Evolutionary conservation across 2,888 invertebrate species (phyloP), one percentile per base, ranked within the genome.

Genomic region (Melangyna quadrimaculata): DNA sequence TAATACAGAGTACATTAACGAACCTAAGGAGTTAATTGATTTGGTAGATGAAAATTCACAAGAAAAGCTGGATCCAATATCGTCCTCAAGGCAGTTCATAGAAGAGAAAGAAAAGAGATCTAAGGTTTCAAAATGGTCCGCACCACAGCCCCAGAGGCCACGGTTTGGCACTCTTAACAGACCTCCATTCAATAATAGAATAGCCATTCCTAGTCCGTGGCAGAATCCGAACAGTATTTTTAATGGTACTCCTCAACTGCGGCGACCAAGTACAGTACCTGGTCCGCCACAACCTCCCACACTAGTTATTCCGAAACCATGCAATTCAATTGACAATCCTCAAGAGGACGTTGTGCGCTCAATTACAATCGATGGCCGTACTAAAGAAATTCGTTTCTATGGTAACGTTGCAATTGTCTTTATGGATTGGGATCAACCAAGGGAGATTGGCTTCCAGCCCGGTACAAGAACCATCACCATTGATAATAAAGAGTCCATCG

Each of bases 371-470:
- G 97, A 97, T 90, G 95, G 95, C 0, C 93, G 95, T 19, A 95
- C 96, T 0, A 94, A 97, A 88, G 97, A 97, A 90, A 96, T 92
- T 61, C 91, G 97, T 22, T 97, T 97, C 89, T 98, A 98, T 89
- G 97, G 96, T 22, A 95, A 97, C 83, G 95, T 95, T 1, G 97
- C 97, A 0, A 94, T 98, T 35, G 95, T 97, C 1, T 95, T 98
- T 90, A 94, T 98, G 93, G 96, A 95, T 75, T 96, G 96, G 94
- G 96, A 96, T 88, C 97, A 97, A 90, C 97, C 97, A 0, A 93
- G 96, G 74, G 97, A 97, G 90, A 96, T 98, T 69, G 95, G 95
- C 24, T 98, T 98, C 91, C 95, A 97, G 89, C 95, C 95, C n/a
- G 97, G 97, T 0, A 94, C 94, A 70, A 93, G 96, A 69, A 93